Conservation (phyloP, 2,797 vertebrate genomes). For the Lepus oiostolus region DNA sequence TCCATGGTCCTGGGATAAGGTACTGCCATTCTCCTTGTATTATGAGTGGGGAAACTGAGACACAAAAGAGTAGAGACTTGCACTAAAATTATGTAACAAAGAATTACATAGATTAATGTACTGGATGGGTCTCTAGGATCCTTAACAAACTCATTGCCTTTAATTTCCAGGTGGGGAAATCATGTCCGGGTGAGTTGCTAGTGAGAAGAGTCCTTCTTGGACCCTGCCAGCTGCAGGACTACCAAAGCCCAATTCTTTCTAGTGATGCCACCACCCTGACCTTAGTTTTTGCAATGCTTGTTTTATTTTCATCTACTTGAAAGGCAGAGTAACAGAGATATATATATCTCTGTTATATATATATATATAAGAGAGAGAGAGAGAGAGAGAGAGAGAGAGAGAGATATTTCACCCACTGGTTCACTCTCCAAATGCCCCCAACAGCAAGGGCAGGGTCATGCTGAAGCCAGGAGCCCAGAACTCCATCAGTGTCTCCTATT, state of each 20-base stretch:
- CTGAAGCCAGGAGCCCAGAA: too few species aligned
- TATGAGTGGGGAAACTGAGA: background rate
- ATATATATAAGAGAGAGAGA: too few species aligned
- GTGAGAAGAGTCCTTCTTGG: background rate
- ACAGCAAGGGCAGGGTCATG: too few species aligned
- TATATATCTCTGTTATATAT: too few species aligned
- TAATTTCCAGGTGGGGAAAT: background rate
- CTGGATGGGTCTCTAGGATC: background rate
- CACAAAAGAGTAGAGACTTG: background rate
- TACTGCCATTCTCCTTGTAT: background rate
- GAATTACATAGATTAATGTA: background rate
- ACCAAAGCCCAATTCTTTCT: background rate
- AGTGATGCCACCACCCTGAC: background rate
- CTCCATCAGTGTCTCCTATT: too few species aligned
- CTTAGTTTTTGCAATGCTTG: background rate
- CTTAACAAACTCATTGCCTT: background rate
- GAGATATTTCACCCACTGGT: too few species aligned
- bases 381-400: too few species aligned
- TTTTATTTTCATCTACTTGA: too few species aligned
- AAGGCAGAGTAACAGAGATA: too few species aligned
- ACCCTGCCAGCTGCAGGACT: background rate
- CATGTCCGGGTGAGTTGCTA: background rate
- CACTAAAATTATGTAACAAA: background rate
- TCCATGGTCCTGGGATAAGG: background rate
- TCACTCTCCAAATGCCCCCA: too few species aligned